These are phyloP conservation scores for Hormaphis cornu DNA, from an alignment of 1,140 invertebrate species.

Conservation along the genomic window DNA sequence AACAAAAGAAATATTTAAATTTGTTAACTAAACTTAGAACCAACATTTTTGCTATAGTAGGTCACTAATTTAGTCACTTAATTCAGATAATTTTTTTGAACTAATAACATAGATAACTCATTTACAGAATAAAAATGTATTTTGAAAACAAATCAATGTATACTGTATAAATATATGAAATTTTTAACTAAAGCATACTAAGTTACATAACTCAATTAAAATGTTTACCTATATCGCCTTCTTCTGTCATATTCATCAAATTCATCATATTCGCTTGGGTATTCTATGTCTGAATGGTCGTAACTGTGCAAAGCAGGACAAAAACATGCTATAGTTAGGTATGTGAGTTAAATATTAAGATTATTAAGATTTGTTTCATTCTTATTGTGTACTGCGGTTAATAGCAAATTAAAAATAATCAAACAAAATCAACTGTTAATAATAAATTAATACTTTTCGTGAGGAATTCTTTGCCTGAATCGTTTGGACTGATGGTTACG, in stretches of 20 bases:
- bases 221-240: conserved; percentile 30
- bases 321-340: conserved; percentile 21
- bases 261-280: conserved; percentile 38
- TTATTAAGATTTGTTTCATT: not conserved
- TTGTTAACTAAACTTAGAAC: too few relatives aligned
- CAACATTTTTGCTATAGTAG: too few relatives aligned
- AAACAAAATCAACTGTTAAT: conserved; percentile 15
- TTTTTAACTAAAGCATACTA: too few relatives aligned
- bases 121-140: too few relatives aligned
- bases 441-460: conserved; percentile 23
- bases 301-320: conserved; percentile 34
- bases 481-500: conserved; percentile 40
- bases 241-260: conserved; percentile 35
- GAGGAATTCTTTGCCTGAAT: conserved; percentile 34
- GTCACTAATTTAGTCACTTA: too few relatives aligned
- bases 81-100: too few relatives aligned
- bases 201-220: too few relatives aligned
- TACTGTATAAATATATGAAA: too few relatives aligned
- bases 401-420: conserved; percentile 29
- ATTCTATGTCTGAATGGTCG: conserved; percentile 35
- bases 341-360: not conserved
- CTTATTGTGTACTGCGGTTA: conserved; percentile 27
- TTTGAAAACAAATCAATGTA: too few relatives aligned
- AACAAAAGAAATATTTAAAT: too few relatives aligned
- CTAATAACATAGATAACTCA: too few relatives aligned